These are phyloP conservation scores for Thereuonema tuberculata DNA, from an alignment of 1,140 invertebrate genomes.

Conservation along the genomic window DNA sequence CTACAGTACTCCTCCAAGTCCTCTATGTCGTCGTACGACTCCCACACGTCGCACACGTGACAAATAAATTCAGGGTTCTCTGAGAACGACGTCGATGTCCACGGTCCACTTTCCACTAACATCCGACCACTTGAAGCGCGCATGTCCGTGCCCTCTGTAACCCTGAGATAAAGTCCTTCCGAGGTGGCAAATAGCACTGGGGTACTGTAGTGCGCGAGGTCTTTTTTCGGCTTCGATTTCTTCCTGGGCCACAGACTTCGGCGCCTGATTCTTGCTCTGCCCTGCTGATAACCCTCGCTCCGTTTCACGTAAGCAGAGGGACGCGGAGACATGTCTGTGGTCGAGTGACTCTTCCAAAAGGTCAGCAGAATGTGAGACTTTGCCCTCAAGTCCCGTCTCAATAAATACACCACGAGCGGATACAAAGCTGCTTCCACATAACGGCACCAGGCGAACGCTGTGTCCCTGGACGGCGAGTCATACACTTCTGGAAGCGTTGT, in stretches of 20 bases:
- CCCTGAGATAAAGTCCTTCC: slow-evolving; percentile 1
- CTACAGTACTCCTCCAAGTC: not conserved
- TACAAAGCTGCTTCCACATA: not conserved
- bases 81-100: no score
- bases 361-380: not conserved
- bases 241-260: not conserved
- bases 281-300: no score
- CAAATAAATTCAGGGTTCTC: not conserved
- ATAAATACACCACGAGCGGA: not conserved
- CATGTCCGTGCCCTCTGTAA: not conserved
- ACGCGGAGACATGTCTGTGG: not conserved
- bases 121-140: not conserved
- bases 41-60: slow-evolving; percentile 7
- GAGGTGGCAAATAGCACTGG: slow-evolving; percentile 4
- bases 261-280: not conserved
- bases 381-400: not conserved
- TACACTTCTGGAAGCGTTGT: not conserved
- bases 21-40: slow-evolving; percentile 2
- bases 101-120: not conserved
- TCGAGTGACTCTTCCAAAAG: slow-evolving; percentile 1
- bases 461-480: not conserved
- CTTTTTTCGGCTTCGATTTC: not conserved
- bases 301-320: not conserved
- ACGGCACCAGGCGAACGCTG: not conserved
- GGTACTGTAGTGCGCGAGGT: not conserved